These are phyloP conservation scores for Macrotrachela quadricornifera DNA, from an alignment of 1,140 invertebrate species.

Conservation along the genomic window DNA sequence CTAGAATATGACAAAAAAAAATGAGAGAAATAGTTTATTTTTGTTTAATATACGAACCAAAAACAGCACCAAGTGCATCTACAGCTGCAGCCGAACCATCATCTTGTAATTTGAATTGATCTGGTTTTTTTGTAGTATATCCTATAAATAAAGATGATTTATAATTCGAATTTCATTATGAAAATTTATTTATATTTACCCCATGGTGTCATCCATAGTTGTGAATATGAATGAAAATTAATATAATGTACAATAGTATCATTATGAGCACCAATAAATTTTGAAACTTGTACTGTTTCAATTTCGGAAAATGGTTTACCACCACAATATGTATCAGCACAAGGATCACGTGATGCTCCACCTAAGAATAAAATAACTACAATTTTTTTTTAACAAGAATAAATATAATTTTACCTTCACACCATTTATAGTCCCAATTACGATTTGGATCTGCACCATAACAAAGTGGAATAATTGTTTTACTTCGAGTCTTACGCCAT, in stretches of 20 bases:
- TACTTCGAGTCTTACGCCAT: constrained; percentile 27
- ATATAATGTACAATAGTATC: constrained; percentile 14
- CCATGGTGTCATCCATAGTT: constrained; percentile 17
- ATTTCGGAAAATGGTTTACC: constrained; percentile 65
- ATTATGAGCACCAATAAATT: constrained; percentile 14
- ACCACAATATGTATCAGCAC: constrained; percentile 73
- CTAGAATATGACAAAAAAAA: not conserved
- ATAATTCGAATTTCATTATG: too few relatives aligned
- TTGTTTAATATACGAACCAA: not conserved
- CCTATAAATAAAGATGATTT: too few relatives aligned
- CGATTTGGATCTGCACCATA: constrained; percentile 28
- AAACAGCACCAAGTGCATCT: not conserved
- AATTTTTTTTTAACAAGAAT: too few relatives aligned
- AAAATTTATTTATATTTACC: not conserved
- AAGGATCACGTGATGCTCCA: constrained; percentile 64
- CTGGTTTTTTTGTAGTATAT: constrained; percentile 1
- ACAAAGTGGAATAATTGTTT: constrained; percentile 14
- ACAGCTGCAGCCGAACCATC: constrained; percentile 1
- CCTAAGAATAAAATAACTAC: constrained; percentile 23
- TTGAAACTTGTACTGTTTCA: constrained; percentile 47
- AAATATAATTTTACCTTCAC: constrained; percentile 13
- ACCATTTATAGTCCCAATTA: constrained; percentile 28
- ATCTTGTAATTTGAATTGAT: not conserved
- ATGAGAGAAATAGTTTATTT: too few relatives aligned
- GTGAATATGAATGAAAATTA: constrained; percentile 24